phyloP scores from a whole-genome alignment of 2,797 vertebrate genomes.

The Capromys pilorides region DNA sequence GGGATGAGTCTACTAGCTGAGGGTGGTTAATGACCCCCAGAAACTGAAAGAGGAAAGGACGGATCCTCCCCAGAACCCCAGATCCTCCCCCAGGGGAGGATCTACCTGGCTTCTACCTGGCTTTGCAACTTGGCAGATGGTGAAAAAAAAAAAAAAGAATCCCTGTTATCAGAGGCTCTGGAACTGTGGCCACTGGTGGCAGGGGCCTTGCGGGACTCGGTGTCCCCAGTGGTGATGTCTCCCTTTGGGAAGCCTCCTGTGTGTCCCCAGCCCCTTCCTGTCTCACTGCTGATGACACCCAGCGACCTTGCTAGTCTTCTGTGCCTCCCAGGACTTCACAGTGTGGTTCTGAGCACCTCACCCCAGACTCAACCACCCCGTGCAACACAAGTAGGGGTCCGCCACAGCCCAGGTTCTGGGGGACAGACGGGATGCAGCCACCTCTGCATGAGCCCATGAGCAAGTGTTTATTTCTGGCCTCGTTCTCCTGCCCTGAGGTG shows the following conservation, averaged over 20 bases:
- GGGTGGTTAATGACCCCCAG: not conserved
- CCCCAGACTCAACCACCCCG: fast-evolving
- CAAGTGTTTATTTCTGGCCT: constrained; percentile 50
- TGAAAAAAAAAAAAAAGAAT: no score
- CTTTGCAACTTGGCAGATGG: not conserved
- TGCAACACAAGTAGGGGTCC: not conserved
- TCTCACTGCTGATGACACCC: fast-evolving
- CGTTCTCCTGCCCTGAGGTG: constrained; percentile 20
- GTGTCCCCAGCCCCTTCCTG: not conserved
- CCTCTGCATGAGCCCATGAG: not conserved
- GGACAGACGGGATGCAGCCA: not conserved
- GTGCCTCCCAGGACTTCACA: not conserved
- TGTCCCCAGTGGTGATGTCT: fast-evolving
- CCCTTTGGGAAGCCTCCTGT: not conserved
- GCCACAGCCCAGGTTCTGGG: not conserved
- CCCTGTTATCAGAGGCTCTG: not conserved
- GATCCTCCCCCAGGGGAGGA: no score
- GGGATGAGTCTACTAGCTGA: fast-evolving
- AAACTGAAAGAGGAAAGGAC: not conserved
- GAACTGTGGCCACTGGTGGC: not conserved
- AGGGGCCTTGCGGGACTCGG: not conserved
- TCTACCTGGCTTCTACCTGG: not conserved
- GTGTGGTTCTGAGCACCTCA: fast-evolving
- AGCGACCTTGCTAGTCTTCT: fast-evolving
- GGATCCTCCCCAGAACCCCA: fast-evolving